Evolutionary conservation across 2,113 vertebrate genomes (phyloP), one percentile per base, ranked within the genome.

Genomic region (Cariama cristata): DNA sequence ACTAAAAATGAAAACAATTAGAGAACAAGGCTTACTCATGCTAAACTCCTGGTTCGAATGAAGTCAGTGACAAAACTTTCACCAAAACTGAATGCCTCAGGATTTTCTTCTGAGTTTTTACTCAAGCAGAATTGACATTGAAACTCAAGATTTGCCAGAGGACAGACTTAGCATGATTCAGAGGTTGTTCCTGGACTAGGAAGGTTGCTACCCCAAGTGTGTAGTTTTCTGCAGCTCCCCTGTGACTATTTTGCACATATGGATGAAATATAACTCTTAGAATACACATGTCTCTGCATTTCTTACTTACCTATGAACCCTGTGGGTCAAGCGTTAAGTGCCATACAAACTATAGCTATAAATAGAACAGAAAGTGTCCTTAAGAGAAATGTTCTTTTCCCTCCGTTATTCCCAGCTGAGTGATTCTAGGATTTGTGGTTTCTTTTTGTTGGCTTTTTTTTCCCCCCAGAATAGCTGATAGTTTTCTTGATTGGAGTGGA

Each of bases 241-340:
- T 64, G 55, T 77, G 81, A 85, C 44, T 89, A 18, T 92, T 95
- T 93, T 91, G 50, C 68, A 92, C 88, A 86, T 71, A 71, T 74
- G 82, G 69, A 96, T 95, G 73, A 97, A 95, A 84, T 97, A 93
- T 14, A 95, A 77, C 40, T 67, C 91, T 88, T 90, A 21, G 60
- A 93, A 92, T 47, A 79, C 44, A 73, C 15, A 32, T 28, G 53
- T 77, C 75, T 88, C 30, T 86, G 73, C 33, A 33, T 92, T 94
- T 92, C 79, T 86, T 84, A 38, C 79, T 95, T 94, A 87, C 64
- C 93, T 93, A 18, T 79, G 91, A 79, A 93, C 72, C 33, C 73
- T 85, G 42, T 20, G 44, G 83, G 91, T 95, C 88, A 92, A 88
- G 27, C 6, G 0, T 66, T 88, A 92, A 96, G 68, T 4, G 1